phyloP scores from a whole-genome alignment of 2,797 vertebrate species.

The Poecilia picta region DNA sequence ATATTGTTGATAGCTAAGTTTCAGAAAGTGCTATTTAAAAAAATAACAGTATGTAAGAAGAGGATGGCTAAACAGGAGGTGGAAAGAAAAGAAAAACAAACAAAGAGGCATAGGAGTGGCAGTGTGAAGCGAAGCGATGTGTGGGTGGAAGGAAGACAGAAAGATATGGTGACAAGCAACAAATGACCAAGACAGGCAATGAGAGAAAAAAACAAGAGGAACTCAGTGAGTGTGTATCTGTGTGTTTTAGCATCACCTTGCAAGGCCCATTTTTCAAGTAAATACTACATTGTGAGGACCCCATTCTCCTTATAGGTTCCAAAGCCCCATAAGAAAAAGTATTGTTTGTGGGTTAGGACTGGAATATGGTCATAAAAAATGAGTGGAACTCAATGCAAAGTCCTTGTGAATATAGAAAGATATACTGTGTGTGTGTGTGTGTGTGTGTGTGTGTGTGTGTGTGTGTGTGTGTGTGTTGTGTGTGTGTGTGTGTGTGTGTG shows the following conservation, averaged over 20 bases:
- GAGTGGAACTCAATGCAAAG: not conserved
- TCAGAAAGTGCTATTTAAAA: constrained; percentile 32
- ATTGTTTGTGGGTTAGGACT: not conserved
- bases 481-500: too few relatives aligned
- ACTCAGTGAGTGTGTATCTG: constrained; percentile 19
- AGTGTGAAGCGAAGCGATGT: constrained; percentile 22
- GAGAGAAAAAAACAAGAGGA: constrained; percentile 37
- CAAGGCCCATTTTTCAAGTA: not conserved
- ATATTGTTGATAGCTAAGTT: constrained; percentile 3
- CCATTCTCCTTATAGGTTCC: not conserved
- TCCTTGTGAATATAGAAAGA: not conserved
- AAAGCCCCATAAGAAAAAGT: not conserved
- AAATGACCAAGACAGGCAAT: constrained; percentile 55
- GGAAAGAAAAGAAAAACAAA: constrained; percentile 42
- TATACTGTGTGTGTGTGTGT: not conserved
- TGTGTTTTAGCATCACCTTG: constrained; percentile 4
- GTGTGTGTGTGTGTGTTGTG: not conserved
- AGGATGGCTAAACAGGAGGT: constrained; percentile 10
- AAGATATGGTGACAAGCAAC: constrained; percentile 63
- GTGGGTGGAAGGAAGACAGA: constrained; percentile 53
- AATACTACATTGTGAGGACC: not conserved
- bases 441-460: not conserved
- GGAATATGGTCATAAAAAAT: not conserved
- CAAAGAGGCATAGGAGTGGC: constrained; percentile 43
- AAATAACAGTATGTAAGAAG: constrained; percentile 3